phyloP scores from a whole-genome alignment of 1,140 invertebrate genomes.

The Drosophila micromelanica region DNA sequence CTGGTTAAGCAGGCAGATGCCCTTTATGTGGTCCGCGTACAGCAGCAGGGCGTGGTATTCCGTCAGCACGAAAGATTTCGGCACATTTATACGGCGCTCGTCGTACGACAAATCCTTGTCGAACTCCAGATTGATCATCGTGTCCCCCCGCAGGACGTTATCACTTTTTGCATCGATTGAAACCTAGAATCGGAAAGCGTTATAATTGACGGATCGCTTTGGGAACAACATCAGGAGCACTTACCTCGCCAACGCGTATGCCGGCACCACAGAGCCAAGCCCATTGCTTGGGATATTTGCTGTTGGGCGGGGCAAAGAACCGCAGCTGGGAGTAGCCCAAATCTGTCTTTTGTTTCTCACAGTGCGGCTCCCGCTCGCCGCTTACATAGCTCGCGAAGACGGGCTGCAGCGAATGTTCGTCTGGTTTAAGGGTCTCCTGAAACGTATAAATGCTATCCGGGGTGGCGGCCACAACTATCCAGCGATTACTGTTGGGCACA shows the following conservation, averaged over 20 bases:
- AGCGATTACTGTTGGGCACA: slow-evolving; percentile 88
- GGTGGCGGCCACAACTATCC: slow-evolving; percentile 93
- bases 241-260: slow-evolving; percentile 69
- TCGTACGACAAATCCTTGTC: slow-evolving; percentile 72
- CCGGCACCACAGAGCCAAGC: slow-evolving; percentile 89
- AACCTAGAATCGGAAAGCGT: slow-evolving; percentile 33
- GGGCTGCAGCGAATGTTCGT: slow-evolving; percentile 89
- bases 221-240: neutral
- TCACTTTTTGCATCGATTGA: slow-evolving; percentile 47
- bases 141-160: slow-evolving; percentile 53
- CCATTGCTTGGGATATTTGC: slow-evolving; percentile 90
- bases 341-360: slow-evolving; percentile 90
- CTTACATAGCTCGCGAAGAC: slow-evolving; percentile 93
- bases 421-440: slow-evolving; percentile 89
- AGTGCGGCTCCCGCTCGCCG: slow-evolving; percentile 58
- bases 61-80: slow-evolving; percentile 92
- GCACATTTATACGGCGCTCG: slow-evolving; percentile 84
- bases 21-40: slow-evolving; percentile 93
- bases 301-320: slow-evolving; percentile 89
- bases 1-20: slow-evolving; percentile 93
- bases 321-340: slow-evolving; percentile 92
- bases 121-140: slow-evolving; percentile 64
- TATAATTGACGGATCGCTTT: neutral
- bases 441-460: slow-evolving; percentile 94
- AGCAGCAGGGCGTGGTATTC: slow-evolving; percentile 95